These are phyloP conservation scores for Heterochromis multidens DNA, from an alignment of 2,113 vertebrate genomes.

Conservation along the genomic window DNA sequence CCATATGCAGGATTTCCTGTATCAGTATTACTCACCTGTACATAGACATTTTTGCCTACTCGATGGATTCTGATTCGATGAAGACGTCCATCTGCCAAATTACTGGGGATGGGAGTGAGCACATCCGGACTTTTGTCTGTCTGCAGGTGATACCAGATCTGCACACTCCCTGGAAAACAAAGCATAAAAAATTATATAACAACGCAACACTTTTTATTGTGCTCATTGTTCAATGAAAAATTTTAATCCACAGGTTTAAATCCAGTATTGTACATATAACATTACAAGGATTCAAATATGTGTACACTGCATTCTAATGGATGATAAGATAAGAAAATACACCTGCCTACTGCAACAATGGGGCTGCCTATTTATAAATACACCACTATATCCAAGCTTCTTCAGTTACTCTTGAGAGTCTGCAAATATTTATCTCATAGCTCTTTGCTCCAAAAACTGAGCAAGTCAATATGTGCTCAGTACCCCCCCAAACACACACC, in stretches of 20 bases:
- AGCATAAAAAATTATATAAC: background rate
- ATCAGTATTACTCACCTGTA: conserved; percentile 80
- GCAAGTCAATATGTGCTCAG: conserved; percentile 63
- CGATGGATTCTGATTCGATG: conserved; percentile 86
- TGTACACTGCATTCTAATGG: background rate
- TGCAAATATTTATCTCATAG: conserved; percentile 65
- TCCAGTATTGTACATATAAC: background rate
- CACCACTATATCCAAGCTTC: conserved; percentile 13
- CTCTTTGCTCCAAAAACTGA: conserved; percentile 45
- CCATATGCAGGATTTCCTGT: background rate
- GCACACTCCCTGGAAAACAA: conserved; percentile 86
- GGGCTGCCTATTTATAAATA: conserved; percentile 34
- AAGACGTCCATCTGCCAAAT: conserved; percentile 85
- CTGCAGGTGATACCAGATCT: conserved; percentile 88
- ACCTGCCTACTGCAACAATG: background rate
- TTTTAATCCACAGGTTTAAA: background rate
- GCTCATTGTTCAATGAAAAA: background rate
- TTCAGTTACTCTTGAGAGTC: conserved; percentile 33
- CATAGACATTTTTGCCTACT: conserved; percentile 82
- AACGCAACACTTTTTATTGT: background rate
- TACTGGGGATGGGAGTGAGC: conserved; percentile 80
- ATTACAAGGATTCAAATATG: background rate
- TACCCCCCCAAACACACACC: conserved; percentile 30
- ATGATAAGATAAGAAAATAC: background rate
- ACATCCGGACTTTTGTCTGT: conserved; percentile 80